Conservation (phyloP, 1,140 invertebrate species). For the Drosophila baimaii region DNA sequence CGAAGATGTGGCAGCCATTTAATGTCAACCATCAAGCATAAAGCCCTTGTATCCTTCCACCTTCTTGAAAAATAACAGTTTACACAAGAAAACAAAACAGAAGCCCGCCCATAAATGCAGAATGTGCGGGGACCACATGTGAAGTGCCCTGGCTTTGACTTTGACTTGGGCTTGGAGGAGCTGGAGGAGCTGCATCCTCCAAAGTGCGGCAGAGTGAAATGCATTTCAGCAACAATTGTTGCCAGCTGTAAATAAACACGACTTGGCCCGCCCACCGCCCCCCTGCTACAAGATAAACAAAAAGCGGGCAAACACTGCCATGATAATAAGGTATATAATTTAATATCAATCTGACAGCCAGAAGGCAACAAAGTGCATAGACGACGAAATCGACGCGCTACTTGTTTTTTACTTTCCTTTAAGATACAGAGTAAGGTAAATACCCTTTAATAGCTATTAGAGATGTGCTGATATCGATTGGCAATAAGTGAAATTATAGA, state of each 20-base stretch:
- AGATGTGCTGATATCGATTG: conserved; percentile 17
- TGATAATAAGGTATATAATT: conserved; percentile 83
- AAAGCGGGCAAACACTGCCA: conserved; percentile 54
- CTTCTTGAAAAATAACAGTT: conserved; percentile 73
- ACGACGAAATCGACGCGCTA: conserved; percentile 47
- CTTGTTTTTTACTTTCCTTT: conserved; percentile 47
- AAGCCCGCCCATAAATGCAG: conserved; percentile 39
- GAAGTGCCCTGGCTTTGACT: conserved; percentile 70
- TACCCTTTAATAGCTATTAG: conserved; percentile 24
- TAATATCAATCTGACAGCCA: conserved; percentile 83
- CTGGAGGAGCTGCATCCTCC: conserved; percentile 55
- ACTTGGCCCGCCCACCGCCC: conserved; percentile 55
- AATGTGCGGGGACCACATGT: conserved; percentile 59
- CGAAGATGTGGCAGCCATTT: conserved; percentile 69
- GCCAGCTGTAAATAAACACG: conserved; percentile 81
- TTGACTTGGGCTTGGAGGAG: conserved; percentile 62
- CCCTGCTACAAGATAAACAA: conserved; percentile 38
- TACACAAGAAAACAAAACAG: conserved; percentile 72
- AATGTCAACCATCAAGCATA: conserved; percentile 81
- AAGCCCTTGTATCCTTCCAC: conserved; percentile 41
- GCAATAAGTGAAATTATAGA: not conserved
- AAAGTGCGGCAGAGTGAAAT: conserved; percentile 63
- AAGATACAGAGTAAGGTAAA: conserved; percentile 27
- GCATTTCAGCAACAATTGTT: conserved; percentile 80
- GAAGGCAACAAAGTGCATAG: conserved; percentile 77